Evolutionary conservation across 2,888 invertebrate species (phyloP).

Genomic region (Oligia strigilis): DNA sequence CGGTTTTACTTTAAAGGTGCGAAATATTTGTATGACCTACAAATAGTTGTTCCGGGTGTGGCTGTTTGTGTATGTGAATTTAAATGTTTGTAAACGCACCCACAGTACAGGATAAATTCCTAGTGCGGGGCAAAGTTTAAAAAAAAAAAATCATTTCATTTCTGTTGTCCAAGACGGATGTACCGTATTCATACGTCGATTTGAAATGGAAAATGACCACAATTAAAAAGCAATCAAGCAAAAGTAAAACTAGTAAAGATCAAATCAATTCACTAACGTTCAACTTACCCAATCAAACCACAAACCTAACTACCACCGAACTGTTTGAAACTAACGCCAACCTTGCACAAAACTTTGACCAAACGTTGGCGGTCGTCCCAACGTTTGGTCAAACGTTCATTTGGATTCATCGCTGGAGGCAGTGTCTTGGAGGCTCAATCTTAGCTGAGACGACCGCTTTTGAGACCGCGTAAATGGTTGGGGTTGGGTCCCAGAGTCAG

Average conservation of each 20-base stretch:
- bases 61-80: too few species aligned
- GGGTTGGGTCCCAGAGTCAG: constrained; percentile 57
- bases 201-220: not conserved
- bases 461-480: constrained; percentile 71
- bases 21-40: too few species aligned
- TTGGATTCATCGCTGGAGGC: constrained; percentile 72
- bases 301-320: constrained; percentile 22
- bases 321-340: constrained; percentile 41
- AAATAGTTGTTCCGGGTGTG: too few species aligned
- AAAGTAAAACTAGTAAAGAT: constrained; percentile 24
- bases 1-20: too few species aligned
- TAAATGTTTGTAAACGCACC: too few species aligned
- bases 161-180: not conserved
- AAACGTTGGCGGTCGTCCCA: constrained; percentile 38
- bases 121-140: too few species aligned
- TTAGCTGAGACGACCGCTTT: constrained; percentile 69
- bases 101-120: too few species aligned
- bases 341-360: constrained; percentile 40
- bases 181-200: not conserved
- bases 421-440: constrained; percentile 72
- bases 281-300: constrained; percentile 31
- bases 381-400: constrained; percentile 68
- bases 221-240: constrained; percentile 12
- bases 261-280: constrained; percentile 36
- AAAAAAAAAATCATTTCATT: too few species aligned